These are phyloP conservation scores for Microtus pennsylvanicus DNA, from an alignment of 2,113 vertebrate genomes.

Conservation along the genomic window DNA sequence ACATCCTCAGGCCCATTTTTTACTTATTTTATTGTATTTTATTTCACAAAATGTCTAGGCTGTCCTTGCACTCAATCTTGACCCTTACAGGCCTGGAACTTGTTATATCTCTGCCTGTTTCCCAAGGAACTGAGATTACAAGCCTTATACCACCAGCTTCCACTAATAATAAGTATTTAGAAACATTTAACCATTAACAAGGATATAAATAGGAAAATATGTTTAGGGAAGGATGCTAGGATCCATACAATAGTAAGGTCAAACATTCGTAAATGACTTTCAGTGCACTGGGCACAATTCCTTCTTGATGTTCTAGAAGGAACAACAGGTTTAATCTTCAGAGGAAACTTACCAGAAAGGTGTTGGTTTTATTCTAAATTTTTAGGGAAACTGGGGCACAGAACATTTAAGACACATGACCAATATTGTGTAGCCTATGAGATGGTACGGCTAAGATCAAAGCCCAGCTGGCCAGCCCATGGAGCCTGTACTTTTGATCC, in stretches of 20 bases:
- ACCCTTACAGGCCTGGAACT: not conserved
- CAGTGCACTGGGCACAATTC: not conserved
- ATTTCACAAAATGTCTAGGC: not conserved
- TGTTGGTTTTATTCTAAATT: slow-evolving; percentile 13
- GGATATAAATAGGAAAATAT: not conserved
- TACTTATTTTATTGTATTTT: not conserved
- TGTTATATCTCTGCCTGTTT: not conserved
- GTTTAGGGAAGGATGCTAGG: not conserved
- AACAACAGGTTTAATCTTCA: not conserved
- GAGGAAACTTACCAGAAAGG: not conserved
- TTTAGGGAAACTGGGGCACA: not conserved
- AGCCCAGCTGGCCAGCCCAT: not conserved
- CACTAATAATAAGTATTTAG: not conserved
- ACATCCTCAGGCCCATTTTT: too few relatives aligned
- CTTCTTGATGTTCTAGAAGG: not conserved
- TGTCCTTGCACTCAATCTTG: not conserved
- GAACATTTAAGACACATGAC: not conserved
- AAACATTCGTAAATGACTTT: not conserved
- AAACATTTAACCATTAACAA: not conserved
- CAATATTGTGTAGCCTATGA: not conserved
- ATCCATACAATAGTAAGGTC: not conserved
- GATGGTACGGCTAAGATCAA: not conserved
- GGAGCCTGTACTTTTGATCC: not conserved
- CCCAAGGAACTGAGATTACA: too few relatives aligned
- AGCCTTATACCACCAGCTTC: not conserved